A percentile compares a stretch with the other conserved stretches of the same genome.
Evolutionary conservation across 1,140 invertebrate species (phyloP).

Genomic region (Diorhabda sublineata): DNA sequence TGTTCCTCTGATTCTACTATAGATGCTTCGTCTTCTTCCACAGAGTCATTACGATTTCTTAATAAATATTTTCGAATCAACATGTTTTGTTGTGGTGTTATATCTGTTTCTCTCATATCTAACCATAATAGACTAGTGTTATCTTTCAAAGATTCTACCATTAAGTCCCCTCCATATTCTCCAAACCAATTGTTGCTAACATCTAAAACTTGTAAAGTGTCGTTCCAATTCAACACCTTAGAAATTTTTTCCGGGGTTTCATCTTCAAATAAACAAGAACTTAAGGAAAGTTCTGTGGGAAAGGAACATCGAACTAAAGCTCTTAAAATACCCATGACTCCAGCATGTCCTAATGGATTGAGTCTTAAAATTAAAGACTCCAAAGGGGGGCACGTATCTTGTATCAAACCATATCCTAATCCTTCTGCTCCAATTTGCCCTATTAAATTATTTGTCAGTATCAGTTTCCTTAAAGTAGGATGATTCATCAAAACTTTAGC

Average conservation of each 20-base stretch:
- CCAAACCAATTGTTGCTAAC: constrained; percentile 45
- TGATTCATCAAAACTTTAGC: constrained; percentile 36
- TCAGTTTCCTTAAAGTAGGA: constrained; percentile 35
- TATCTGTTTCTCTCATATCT: constrained; percentile 38
- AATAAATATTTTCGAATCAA: constrained; percentile 24
- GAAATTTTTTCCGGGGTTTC: constrained; percentile 37
- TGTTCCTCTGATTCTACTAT: too few species aligned
- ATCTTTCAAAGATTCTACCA: constrained; percentile 25
- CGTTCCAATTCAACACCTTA: constrained; percentile 41
- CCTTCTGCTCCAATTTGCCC: constrained; percentile 34
- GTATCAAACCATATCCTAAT: constrained; percentile 1
- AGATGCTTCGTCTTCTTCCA: background rate
- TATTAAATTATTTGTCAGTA: constrained; percentile 43
- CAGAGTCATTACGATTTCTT: constrained; percentile 24
- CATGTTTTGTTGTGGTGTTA: constrained; percentile 24
- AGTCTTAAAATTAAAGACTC: constrained; percentile 41
- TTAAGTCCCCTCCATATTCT: constrained; percentile 37
- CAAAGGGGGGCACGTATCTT: constrained; percentile 29
- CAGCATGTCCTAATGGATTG: constrained; percentile 43
- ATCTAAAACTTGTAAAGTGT: constrained; percentile 38
- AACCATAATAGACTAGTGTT: constrained; percentile 37
- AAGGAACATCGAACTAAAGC: constrained; percentile 38
- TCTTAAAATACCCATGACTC: constrained; percentile 41
- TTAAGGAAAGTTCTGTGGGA: constrained; percentile 37
- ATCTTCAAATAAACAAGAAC: constrained; percentile 39